Conservation (phyloP, 1,140 invertebrate species). For the Neodiprion virginianus region DNA sequence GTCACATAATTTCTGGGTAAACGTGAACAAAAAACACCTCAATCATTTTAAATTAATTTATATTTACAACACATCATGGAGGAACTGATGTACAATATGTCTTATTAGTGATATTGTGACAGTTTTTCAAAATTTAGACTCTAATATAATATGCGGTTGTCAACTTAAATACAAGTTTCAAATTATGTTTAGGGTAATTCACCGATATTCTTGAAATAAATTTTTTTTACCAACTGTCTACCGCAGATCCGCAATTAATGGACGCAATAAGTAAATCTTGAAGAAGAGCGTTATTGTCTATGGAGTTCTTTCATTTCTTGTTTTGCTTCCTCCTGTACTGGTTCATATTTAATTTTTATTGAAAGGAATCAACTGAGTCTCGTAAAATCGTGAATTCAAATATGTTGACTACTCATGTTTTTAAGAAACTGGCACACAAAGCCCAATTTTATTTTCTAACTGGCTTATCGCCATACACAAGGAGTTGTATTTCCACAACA, state of each 20-base stretch:
- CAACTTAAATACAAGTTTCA: no score
- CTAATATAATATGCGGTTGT: background rate
- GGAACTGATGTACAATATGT: slow-evolving; percentile 3
- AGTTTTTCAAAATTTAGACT: background rate
- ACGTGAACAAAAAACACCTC: background rate
- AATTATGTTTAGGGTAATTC: no score
- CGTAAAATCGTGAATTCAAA: no score
- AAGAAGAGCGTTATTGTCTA: no score
- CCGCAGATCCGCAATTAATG: no score
- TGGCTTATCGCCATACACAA: slow-evolving; percentile 4
- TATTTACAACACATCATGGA: slow-evolving; percentile 1
- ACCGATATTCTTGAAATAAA: no score
- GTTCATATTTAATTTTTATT: no score
- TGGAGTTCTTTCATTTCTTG: no score
- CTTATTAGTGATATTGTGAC: background rate
- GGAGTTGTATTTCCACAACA: background rate
- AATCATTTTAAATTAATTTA: background rate
- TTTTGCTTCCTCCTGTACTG: no score
- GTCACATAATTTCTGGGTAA: background rate
- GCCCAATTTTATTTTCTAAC: background rate
- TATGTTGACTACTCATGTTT: background rate
- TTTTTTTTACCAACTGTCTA: no score
- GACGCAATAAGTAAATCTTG: no score
- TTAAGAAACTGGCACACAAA: background rate
- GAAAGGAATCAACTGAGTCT: no score